Percentiles rank a stretch among this genome's conserved stretches.
Conservation (phyloP, 2,888 invertebrate species). For the Athalia rosae region DNA sequence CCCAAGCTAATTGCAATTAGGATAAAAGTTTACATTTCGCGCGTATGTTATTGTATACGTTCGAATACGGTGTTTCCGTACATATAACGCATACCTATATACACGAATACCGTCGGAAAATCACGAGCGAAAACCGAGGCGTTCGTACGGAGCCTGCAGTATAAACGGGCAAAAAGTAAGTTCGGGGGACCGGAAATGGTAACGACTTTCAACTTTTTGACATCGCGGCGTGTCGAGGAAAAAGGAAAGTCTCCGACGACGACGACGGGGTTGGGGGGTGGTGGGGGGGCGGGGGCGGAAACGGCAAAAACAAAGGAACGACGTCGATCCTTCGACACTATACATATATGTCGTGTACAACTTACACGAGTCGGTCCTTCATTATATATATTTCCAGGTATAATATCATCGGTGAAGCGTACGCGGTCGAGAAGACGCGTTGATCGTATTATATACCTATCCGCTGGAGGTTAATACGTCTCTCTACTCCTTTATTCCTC, state of each 20-base stretch:
- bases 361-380: too few species aligned
- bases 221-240: not conserved
- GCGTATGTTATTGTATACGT: constrained; percentile 10
- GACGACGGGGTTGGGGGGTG: too few species aligned
- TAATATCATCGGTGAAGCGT: too few species aligned
- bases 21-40: not conserved
- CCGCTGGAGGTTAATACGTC: too few species aligned
- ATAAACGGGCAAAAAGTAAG: constrained; percentile 40
- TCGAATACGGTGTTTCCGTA: not conserved
- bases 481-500: too few species aligned
- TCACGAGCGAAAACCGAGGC: too few species aligned
- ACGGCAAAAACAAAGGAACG: constrained; percentile 34
- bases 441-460: too few species aligned
- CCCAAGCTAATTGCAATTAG: constrained; percentile 43
- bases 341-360: too few species aligned
- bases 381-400: too few species aligned
- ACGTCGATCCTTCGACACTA: too few species aligned
- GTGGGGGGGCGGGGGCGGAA: constrained; percentile 30
- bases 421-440: too few species aligned
- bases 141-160: not conserved
- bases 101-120: too few species aligned
- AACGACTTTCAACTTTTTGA: constrained; percentile 38
- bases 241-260: constrained; percentile 17
- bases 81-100: not conserved
- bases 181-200: constrained; percentile 40